A percentile compares a stretch with the other conserved stretches of the same genome.
Evolutionary conservation across 2,797 vertebrate species (phyloP).

Genomic region (Arctocebus calabarensis): DNA sequence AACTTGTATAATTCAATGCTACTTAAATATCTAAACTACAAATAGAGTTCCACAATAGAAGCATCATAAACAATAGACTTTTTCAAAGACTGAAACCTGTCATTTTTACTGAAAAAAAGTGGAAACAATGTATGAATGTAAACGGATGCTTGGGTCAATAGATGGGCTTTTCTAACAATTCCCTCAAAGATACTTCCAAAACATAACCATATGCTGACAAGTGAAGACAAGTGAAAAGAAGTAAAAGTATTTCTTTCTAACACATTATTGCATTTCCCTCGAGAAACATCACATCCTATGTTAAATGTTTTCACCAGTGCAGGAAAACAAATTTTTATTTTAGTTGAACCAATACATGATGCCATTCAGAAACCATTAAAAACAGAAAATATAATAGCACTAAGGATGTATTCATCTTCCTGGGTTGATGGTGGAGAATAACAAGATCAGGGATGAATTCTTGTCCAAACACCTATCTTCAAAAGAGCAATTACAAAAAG

Average conservation of each 20-base stretch:
- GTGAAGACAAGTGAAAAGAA: not conserved
- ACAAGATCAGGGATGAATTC: slow-evolving; percentile 25
- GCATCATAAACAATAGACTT: not conserved
- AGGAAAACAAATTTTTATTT: slow-evolving; percentile 11
- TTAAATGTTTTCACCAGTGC: not conserved
- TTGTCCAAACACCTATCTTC: not conserved
- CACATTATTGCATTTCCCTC: not conserved
- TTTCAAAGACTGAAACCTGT: slow-evolving; percentile 7
- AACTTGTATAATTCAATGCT: not conserved
- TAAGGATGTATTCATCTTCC: slow-evolving; percentile 32
- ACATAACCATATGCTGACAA: not conserved
- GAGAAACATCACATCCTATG: not conserved
- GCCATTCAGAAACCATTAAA: slow-evolving; percentile 51
- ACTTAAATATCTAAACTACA: not conserved
- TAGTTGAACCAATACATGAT: not conserved
- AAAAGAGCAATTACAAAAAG: not conserved
- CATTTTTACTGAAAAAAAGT: slow-evolving; percentile 10
- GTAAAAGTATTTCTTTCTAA: not conserved
- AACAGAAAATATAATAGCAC: not conserved
- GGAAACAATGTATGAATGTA: not conserved
- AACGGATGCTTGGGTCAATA: not conserved
- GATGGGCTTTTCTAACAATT: not conserved
- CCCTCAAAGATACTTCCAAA: not conserved
- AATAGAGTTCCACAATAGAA: not conserved
- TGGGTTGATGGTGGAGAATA: not conserved